Conservation (phyloP, 2,797 vertebrate genomes). For the Dipus sagitta region DNA sequence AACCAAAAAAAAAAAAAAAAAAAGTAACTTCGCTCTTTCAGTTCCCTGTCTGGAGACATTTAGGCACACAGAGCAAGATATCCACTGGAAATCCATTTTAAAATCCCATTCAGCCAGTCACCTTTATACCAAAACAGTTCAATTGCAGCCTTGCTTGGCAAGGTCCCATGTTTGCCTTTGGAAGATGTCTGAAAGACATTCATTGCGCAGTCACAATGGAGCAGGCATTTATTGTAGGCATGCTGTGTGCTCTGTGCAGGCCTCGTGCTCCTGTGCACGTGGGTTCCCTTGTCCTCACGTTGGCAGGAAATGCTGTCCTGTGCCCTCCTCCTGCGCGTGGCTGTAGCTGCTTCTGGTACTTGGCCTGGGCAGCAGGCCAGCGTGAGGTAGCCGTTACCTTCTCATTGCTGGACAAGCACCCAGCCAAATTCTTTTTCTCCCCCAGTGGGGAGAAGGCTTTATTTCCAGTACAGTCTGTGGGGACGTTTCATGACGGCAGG, state of each 20-base stretch:
- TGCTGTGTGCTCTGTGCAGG: no score
- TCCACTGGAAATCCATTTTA: slow-evolving; percentile 35
- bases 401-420: no score
- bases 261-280: rapidly evolving
- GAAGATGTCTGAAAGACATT: background rate
- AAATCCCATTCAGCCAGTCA: slow-evolving; percentile 3
- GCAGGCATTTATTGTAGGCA: background rate
- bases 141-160: slow-evolving; percentile 6
- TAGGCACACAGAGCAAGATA: background rate
- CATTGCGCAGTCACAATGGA: background rate
- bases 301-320: no score
- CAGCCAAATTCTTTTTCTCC: no score
- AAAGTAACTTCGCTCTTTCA: background rate
- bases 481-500: no score
- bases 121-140: slow-evolving; percentile 55
- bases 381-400: rapidly evolving
- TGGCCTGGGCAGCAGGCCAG: background rate
- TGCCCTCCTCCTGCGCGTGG: background rate
- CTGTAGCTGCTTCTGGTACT: rapidly evolving
- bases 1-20: background rate
- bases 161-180: background rate
- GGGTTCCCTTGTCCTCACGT: background rate
- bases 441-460: no score
- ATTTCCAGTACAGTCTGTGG: no score
- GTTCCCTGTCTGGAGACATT: background rate